Evolutionary conservation across 2,113 vertebrate genomes (phyloP).

Genomic region (Eidolon helvum): DNA sequence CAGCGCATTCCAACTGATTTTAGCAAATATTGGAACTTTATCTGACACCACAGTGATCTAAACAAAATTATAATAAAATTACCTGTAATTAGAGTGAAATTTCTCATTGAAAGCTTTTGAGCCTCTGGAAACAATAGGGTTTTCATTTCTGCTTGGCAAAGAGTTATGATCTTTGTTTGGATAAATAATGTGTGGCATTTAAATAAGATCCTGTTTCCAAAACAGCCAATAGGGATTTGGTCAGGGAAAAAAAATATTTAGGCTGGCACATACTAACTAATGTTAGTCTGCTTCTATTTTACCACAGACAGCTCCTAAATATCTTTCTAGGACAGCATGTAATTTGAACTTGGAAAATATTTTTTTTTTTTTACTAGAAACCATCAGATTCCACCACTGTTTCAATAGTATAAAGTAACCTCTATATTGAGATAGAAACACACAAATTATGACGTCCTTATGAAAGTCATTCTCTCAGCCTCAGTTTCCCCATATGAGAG

Average conservation of each 20-base stretch:
- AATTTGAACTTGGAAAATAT: background rate
- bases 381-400: background rate
- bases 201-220: conserved; percentile 40
- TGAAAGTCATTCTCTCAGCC: background rate
- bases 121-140: conserved; percentile 40
- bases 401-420: background rate
- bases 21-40: conserved; percentile 52
- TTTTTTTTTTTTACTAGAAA: background rate
- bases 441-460: no score
- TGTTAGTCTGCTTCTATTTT: background rate
- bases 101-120: background rate
- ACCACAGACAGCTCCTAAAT: background rate
- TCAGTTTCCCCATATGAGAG: background rate
- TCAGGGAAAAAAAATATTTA: background rate
- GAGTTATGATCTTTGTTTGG: conserved; percentile 51
- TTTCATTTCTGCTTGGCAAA: conserved; percentile 49
- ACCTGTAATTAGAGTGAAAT: conserved; percentile 55
- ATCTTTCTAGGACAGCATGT: background rate
- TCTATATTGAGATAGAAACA: background rate
- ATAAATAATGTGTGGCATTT: conserved; percentile 47
- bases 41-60: conserved; percentile 47
- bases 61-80: conserved; percentile 63
- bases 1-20: background rate
- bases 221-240: background rate
- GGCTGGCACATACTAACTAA: background rate